Percentiles rank a stretch among this genome's conserved stretches.
These are phyloP conservation scores for Ophion costatus DNA, from an alignment of 2,888 invertebrate species.

Conservation along the genomic window DNA sequence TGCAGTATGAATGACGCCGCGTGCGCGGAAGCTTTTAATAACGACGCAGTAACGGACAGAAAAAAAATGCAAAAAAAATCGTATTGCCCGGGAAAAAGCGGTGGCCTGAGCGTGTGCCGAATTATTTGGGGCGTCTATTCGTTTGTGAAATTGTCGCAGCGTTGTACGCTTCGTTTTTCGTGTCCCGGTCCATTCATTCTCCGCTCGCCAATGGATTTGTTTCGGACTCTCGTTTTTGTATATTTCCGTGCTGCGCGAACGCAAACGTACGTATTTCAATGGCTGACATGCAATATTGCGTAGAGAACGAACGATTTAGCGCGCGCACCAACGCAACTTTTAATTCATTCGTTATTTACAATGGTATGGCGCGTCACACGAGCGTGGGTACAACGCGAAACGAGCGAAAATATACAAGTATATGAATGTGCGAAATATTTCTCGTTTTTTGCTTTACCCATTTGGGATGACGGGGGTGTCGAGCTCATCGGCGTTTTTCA, in stretches of 20 bases:
- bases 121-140: conserved; percentile 54
- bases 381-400: neutral
- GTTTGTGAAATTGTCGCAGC: conserved; percentile 47
- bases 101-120: conserved; percentile 28
- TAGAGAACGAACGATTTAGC: conserved; percentile 2
- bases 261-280: conserved; percentile 8
- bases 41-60: conserved; percentile 30
- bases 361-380: neutral
- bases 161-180: conserved; percentile 38
- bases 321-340: neutral
- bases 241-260: neutral
- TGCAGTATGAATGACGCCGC: conserved; percentile 32
- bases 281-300: conserved; percentile 4
- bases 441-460: conserved; percentile 54
- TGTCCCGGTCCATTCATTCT: conserved; percentile 55
- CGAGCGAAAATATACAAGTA: neutral
- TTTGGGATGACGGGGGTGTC: conserved; percentile 59
- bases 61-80: neutral
- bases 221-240: conserved; percentile 31
- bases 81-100: neutral
- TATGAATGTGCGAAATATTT: conserved; percentile 25
- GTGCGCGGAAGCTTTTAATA: conserved; percentile 34
- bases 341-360: conserved; percentile 1
- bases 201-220: conserved; percentile 49
- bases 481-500: conserved; percentile 69